These are phyloP conservation scores for Enhydra lutris DNA, from an alignment of 2,113 vertebrate genomes.

Conservation along the genomic window DNA sequence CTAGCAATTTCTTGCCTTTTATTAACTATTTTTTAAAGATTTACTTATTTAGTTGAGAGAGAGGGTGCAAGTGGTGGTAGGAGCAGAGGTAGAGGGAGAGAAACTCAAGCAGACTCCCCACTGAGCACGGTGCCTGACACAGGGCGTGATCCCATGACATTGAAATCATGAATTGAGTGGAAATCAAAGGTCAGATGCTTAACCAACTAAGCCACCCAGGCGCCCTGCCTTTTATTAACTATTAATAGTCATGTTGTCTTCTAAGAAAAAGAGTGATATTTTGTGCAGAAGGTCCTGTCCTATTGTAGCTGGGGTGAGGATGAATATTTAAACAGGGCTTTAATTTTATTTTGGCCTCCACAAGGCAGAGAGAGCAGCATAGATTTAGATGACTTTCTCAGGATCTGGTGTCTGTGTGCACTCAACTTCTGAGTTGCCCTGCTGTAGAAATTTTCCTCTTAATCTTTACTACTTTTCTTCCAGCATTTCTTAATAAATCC, in stretches of 20 bases:
- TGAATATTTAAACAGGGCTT: background rate
- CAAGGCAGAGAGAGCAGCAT: background rate
- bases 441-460: background rate
- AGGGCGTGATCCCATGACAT: background rate
- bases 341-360: background rate
- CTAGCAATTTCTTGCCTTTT: background rate
- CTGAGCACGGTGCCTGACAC: background rate
- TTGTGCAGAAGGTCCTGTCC: background rate
- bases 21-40: background rate
- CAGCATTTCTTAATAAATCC: background rate
- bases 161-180: background rate
- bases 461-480: background rate
- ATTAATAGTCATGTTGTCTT: background rate
- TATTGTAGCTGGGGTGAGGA: background rate
- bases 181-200: background rate
- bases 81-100: background rate
- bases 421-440: background rate
- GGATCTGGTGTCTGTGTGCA: rapidly evolving
- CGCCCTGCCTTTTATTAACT: background rate
- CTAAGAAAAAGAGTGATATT: background rate
- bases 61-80: background rate
- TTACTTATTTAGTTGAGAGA: background rate
- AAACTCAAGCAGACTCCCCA: background rate
- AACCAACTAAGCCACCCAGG: background rate
- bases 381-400: background rate